Conservation (phyloP, 2,888 invertebrate genomes). For the Drosophila emarginata region DNA sequence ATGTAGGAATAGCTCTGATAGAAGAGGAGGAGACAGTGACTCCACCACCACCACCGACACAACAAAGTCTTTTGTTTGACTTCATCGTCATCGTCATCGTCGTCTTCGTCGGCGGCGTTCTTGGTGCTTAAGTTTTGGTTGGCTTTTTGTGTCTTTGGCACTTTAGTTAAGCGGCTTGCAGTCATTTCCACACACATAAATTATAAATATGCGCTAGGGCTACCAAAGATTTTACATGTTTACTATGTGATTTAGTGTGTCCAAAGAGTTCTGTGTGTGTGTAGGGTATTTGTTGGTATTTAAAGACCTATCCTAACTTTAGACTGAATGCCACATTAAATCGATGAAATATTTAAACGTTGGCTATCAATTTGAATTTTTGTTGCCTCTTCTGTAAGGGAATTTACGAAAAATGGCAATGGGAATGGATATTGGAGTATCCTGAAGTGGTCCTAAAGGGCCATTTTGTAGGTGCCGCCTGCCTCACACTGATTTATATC, state of each 20-base stretch:
- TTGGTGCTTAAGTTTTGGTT: constrained; percentile 20
- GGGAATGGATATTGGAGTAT: neutral
- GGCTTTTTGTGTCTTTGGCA: constrained; percentile 28
- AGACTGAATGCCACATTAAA: constrained; percentile 47
- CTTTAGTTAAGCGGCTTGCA: constrained; percentile 62
- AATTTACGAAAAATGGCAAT: neutral
- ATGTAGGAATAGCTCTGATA: too few species aligned
- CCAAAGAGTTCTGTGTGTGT: neutral
- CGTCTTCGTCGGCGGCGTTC: too few species aligned
- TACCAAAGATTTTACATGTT: constrained; percentile 6
- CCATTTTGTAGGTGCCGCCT: constrained; percentile 21
- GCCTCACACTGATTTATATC: neutral
- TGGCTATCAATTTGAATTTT: constrained; percentile 74
- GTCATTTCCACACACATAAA: constrained; percentile 21
- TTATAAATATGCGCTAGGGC: constrained; percentile 32
- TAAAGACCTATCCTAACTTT: neutral
- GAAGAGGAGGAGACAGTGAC: too few species aligned
- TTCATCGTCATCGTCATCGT: constrained; percentile 6
- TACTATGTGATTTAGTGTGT: constrained; percentile 21
- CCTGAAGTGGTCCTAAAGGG: constrained; percentile 39
- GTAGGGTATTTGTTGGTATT: neutral
- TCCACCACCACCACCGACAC: too few species aligned
- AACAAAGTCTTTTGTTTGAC: constrained; percentile 17
- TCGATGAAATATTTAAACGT: constrained; percentile 71
- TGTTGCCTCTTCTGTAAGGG: constrained; percentile 14